phyloP scores from a whole-genome alignment of 2,797 vertebrate genomes.

The Manis crassicaudata region DNA sequence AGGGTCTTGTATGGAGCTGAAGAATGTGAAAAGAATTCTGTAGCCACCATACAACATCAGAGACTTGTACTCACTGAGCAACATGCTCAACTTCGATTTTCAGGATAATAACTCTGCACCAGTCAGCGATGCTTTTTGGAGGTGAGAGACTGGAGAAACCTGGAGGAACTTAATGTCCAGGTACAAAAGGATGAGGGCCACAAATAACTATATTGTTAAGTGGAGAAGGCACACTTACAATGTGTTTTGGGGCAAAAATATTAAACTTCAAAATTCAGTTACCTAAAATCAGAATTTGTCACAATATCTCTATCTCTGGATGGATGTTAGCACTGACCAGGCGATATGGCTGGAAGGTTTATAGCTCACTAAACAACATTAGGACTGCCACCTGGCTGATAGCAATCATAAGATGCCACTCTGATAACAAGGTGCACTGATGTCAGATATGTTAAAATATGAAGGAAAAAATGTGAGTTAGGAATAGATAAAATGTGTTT shows the following conservation, averaged over 20 bases:
- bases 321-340: neutral
- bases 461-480: neutral
- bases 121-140: neutral
- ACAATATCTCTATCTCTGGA: neutral
- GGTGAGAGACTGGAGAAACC: neutral
- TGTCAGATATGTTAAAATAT: neutral
- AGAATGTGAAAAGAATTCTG: neutral
- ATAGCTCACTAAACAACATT: neutral
- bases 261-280: neutral
- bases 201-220: neutral
- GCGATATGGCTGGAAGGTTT: neutral
- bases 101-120: neutral
- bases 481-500: neutral
- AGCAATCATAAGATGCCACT: neutral
- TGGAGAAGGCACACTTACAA: neutral
- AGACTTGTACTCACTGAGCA: neutral
- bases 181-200: neutral
- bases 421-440: neutral
- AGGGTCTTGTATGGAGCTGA: neutral
- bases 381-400: neutral
- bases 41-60: neutral
- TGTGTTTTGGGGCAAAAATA: neutral
- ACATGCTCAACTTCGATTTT: neutral
- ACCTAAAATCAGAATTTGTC: conserved; percentile 3
- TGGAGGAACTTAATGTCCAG: neutral